These are phyloP conservation scores for Beris morrisii DNA, from an alignment of 2,888 invertebrate genomes.

Conservation along the genomic window DNA sequence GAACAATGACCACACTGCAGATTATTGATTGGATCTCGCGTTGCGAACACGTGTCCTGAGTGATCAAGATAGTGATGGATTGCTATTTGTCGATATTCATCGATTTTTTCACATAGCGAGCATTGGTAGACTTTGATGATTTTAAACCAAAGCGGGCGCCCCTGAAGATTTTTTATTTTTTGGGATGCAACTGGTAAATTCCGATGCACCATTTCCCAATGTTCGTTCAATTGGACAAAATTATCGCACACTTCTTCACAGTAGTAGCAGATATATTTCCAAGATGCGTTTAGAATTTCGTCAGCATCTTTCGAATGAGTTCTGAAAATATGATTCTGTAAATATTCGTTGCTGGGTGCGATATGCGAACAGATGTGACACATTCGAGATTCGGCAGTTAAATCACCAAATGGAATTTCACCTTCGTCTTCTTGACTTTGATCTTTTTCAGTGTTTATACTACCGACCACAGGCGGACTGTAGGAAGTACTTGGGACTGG, in stretches of 20 bases:
- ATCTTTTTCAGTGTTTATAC: neutral
- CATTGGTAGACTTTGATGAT: neutral
- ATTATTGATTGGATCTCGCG: constrained; percentile 44
- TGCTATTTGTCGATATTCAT: constrained; percentile 40
- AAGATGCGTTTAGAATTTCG: neutral
- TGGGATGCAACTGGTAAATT: neutral
- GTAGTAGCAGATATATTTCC: constrained; percentile 18
- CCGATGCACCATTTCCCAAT: constrained; percentile 13
- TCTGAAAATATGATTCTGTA: constrained; percentile 5
- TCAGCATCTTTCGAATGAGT: neutral
- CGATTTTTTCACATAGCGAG: constrained; percentile 34
- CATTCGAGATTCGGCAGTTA: neutral
- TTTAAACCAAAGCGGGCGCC: constrained; percentile 10
- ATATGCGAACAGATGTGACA: constrained; percentile 18
- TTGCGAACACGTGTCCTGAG: constrained; percentile 41
- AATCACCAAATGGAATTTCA: neutral
- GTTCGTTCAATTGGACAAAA: neutral
- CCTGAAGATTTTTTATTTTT: neutral
- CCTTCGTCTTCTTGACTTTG: neutral
- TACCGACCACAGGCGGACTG: neutral
- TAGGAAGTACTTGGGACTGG: neutral
- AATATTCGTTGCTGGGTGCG: neutral
- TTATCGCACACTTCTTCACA: neutral
- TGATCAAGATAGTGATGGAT: constrained; percentile 42
- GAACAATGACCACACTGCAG: constrained; percentile 47